Evolutionary conservation across 2,113 vertebrate genomes (phyloP).

Genomic region (Oreochromis aureus): DNA sequence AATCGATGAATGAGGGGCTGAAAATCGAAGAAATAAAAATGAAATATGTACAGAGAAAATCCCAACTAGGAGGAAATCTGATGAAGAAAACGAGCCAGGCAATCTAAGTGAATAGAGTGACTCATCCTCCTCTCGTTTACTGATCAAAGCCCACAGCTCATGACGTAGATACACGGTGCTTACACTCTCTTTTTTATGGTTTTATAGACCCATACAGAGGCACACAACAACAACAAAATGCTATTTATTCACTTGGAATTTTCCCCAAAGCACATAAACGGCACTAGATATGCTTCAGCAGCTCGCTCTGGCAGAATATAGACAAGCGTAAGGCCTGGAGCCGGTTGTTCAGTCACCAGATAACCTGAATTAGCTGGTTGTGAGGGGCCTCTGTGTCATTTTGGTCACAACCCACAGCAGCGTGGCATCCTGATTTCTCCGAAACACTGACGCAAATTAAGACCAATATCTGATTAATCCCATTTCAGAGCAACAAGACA

Average conservation of each 20-base stretch:
- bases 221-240: not conserved
- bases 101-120: constrained; percentile 46
- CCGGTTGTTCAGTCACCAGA: not conserved
- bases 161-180: constrained; percentile 21
- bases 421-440: constrained; percentile 12
- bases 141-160: constrained; percentile 36
- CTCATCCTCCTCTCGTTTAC: constrained; percentile 44
- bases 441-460: constrained; percentile 2
- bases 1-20: not conserved
- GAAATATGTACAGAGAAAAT: not conserved
- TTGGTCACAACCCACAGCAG: constrained; percentile 1
- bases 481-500: constrained; percentile 1
- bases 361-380: constrained; percentile 17
- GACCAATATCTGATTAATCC: constrained; percentile 3
- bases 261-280: constrained; percentile 19
- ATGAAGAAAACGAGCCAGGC: constrained; percentile 15
- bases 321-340: not conserved
- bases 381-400: not conserved
- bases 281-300: constrained; percentile 4
- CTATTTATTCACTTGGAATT: constrained; percentile 42
- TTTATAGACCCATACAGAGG: constrained; percentile 26
- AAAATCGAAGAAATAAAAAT: not conserved
- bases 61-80: constrained; percentile 15
- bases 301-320: not conserved
- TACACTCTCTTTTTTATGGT: constrained; percentile 17